A percentile compares a stretch with the other conserved stretches of the same genome.
Conservation (phyloP, 2,113 vertebrate genomes). For the Coreoperca whiteheadi region DNA sequence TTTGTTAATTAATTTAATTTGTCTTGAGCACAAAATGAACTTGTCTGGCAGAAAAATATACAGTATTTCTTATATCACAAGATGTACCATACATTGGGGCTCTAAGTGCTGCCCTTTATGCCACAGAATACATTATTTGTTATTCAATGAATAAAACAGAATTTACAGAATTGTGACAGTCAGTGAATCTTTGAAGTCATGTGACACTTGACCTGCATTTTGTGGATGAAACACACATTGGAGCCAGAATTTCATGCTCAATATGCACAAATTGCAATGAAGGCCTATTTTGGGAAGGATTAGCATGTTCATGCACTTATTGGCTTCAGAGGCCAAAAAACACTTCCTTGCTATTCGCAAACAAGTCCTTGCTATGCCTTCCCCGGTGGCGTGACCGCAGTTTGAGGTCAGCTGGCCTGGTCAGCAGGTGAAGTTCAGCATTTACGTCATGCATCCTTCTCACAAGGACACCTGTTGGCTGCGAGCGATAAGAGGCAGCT, state of each 20-base stretch:
- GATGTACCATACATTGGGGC: no score
- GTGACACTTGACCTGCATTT: neutral
- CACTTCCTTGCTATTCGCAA: neutral
- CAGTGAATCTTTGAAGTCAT: neutral
- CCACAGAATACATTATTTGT: neutral
- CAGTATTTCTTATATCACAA: neutral
- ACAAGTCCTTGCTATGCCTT: conserved; percentile 6
- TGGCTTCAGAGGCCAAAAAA: neutral
- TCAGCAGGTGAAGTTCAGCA: conserved; percentile 80
- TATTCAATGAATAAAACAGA: neutral
- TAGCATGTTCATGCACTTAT: neutral
- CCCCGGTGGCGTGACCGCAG: conserved; percentile 3
- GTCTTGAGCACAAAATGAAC: neutral
- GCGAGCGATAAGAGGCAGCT: conserved; percentile 73
- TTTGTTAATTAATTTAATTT: neutral
- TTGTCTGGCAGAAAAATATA: neutral
- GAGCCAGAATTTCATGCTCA: neutral
- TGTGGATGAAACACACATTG: neutral
- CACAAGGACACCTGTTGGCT: conserved; percentile 83
- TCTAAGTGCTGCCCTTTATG: neutral
- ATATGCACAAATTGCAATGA: neutral
- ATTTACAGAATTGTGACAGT: neutral
- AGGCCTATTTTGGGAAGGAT: neutral
- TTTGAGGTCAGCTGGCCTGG: conserved; percentile 47
- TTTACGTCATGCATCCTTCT: conserved; percentile 79